Percentiles rank a stretch among this genome's conserved stretches.
Conservation (phyloP, 2,888 invertebrate genomes). For the Hirtodrosophila histrioides region DNA sequence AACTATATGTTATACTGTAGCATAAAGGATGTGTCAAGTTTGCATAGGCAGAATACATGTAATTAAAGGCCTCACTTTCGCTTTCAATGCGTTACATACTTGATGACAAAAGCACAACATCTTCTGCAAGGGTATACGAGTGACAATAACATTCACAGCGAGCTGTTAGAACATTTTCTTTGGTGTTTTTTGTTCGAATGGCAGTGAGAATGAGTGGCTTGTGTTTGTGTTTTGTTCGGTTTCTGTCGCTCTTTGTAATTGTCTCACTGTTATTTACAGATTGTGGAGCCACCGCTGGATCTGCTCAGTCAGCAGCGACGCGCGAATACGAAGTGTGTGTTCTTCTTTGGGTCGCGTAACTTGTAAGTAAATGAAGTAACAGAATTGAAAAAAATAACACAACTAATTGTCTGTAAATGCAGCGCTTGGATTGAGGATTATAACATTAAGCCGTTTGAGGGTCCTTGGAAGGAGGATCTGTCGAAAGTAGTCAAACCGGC, state of each 20-base stretch:
- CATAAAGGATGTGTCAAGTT: too few species aligned
- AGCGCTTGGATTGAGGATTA: slow-evolving; percentile 96
- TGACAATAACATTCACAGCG: too few species aligned
- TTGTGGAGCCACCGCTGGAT: slow-evolving; percentile 92
- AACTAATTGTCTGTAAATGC: not conserved
- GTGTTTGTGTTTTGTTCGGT: too few species aligned
- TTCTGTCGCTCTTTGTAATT: slow-evolving; percentile 8
- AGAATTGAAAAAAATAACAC: not conserved
- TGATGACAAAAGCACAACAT: too few species aligned
- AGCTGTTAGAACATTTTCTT: too few species aligned
- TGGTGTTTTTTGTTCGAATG: too few species aligned
- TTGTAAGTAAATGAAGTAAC: slow-evolving; percentile 88
- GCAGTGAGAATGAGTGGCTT: too few species aligned
- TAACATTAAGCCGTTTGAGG: slow-evolving; percentile 92
- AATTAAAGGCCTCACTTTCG: too few species aligned
- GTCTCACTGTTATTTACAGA: slow-evolving; percentile 85
- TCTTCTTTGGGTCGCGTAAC: slow-evolving; percentile 97
- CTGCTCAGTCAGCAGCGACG: slow-evolving; percentile 90
- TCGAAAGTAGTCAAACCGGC: slow-evolving; percentile 90
- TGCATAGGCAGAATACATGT: too few species aligned
- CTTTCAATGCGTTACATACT: too few species aligned
- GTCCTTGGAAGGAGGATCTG: slow-evolving; percentile 90
- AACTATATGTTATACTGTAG: too few species aligned
- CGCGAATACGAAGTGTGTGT: slow-evolving; percentile 92
- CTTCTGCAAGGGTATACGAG: too few species aligned